These are phyloP conservation scores for Macrophya annulata DNA, from an alignment of 2,888 invertebrate genomes.

Conservation along the genomic window DNA sequence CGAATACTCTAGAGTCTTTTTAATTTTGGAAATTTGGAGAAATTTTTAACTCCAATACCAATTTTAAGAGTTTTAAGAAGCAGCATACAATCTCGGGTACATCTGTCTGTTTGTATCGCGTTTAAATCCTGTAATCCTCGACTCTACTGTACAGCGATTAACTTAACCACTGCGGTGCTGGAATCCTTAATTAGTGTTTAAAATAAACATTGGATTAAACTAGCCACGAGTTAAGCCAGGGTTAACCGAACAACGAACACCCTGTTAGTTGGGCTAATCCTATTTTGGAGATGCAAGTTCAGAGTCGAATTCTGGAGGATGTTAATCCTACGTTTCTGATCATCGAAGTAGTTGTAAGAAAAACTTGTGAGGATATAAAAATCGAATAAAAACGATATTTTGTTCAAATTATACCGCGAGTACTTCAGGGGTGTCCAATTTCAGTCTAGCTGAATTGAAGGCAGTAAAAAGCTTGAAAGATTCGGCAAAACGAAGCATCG, in stretches of 20 bases:
- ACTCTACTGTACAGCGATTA: slow-evolving; percentile 57
- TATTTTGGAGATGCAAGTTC: background rate
- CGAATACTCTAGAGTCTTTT: too few relatives aligned
- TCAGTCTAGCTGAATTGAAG: background rate
- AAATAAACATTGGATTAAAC: slow-evolving; percentile 55
- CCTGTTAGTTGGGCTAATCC: slow-evolving; percentile 53
- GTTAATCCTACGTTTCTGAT: background rate
- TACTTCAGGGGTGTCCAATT: slow-evolving; percentile 9
- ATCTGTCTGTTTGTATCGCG: slow-evolving; percentile 28
- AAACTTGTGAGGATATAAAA: background rate
- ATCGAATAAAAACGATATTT: background rate
- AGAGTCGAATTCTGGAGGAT: slow-evolving; percentile 12
- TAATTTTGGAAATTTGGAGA: too few relatives aligned
- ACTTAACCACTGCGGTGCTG: slow-evolving; percentile 57
- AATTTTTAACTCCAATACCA: too few relatives aligned
- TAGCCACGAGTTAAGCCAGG: slow-evolving; percentile 53
- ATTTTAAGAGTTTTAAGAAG: background rate
- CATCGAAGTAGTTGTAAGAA: background rate
- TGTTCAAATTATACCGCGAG: background rate
- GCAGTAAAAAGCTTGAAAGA: background rate
- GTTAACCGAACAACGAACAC: slow-evolving; percentile 39
- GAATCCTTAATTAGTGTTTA: slow-evolving; percentile 51
- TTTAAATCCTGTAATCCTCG: slow-evolving; percentile 60
- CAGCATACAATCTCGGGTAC: background rate
- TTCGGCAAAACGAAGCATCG: background rate